Conservation (phyloP, 1,140 invertebrate genomes). For the Caenorhabditis latens region DNA sequence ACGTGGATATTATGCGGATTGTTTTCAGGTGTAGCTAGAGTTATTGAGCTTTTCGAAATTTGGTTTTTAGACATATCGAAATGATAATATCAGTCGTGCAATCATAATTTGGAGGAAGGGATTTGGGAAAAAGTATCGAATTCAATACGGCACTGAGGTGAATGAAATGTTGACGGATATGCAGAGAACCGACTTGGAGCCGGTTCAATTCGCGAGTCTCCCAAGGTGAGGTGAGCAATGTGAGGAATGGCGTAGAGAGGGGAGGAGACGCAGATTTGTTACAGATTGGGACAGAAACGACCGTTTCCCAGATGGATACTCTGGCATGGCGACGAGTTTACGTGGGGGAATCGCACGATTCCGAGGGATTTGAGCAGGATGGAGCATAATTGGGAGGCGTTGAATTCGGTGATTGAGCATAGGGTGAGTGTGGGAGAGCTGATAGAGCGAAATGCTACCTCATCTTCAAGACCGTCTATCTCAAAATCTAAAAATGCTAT, state of each 20-base stretch:
- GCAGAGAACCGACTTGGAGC: conserved; percentile 44
- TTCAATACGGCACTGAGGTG: conserved; percentile 28
- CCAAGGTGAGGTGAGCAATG: conserved; percentile 50
- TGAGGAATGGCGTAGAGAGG: too few species aligned
- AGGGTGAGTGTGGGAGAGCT: neutral
- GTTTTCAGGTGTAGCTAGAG: conserved; percentile 26
- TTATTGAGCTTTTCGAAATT: neutral
- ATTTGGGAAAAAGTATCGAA: conserved; percentile 51
- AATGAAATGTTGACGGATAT: conserved; percentile 39
- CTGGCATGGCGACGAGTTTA: conserved; percentile 55
- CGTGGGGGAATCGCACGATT: conserved; percentile 47
- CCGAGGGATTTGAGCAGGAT: conserved; percentile 38
- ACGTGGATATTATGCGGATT: conserved; percentile 57
- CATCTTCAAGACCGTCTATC: too few species aligned
- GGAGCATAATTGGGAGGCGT: conserved; percentile 37
- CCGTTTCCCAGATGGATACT: conserved; percentile 52
- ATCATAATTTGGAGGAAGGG: conserved; percentile 59
- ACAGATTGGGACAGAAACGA: conserved; percentile 4
- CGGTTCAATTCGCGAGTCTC: conserved; percentile 33
- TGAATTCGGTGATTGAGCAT: conserved; percentile 39
- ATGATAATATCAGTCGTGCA: conserved; percentile 20
- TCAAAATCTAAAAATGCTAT: too few species aligned
- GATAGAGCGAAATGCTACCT: too few species aligned
- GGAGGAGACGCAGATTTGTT: neutral
- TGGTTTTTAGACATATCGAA: conserved; percentile 38